Conservation (phyloP, 2,888 invertebrate species). For the Agelastica alni region DNA sequence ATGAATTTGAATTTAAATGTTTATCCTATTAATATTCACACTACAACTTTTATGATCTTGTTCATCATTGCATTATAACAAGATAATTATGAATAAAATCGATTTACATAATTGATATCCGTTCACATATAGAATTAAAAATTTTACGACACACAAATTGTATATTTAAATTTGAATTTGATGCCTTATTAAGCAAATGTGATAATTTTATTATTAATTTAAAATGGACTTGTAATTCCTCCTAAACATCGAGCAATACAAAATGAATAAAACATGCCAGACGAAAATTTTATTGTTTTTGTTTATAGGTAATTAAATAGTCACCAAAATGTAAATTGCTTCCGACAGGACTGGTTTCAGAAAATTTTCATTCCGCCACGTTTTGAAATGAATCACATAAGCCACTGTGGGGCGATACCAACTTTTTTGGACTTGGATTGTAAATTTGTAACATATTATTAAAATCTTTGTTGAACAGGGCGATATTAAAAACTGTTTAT, state of each 20-base stretch:
- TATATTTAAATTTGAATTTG: neutral
- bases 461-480: too few species aligned
- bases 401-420: too few species aligned
- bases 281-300: neutral
- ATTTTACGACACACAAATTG: neutral
- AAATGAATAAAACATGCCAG: conserved; percentile 2
- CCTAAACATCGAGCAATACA: neutral
- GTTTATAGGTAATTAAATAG: neutral
- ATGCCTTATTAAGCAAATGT: neutral
- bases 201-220: too few species aligned
- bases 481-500: too few species aligned
- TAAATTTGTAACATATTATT: too few species aligned
- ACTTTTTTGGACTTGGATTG: too few species aligned
- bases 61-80: neutral
- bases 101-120: neutral
- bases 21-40: neutral
- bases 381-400: too few species aligned
- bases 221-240: too few species aligned
- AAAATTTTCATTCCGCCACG: neutral
- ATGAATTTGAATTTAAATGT: too few species aligned
- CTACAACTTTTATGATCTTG: neutral
- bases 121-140: neutral
- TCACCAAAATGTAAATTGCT: neutral
- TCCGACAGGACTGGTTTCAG: neutral
- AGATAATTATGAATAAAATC: neutral